A percentile compares a stretch with the other conserved stretches of the same genome.
Conservation (phyloP, 2,113 vertebrate species). For the Caranx ignobilis region DNA sequence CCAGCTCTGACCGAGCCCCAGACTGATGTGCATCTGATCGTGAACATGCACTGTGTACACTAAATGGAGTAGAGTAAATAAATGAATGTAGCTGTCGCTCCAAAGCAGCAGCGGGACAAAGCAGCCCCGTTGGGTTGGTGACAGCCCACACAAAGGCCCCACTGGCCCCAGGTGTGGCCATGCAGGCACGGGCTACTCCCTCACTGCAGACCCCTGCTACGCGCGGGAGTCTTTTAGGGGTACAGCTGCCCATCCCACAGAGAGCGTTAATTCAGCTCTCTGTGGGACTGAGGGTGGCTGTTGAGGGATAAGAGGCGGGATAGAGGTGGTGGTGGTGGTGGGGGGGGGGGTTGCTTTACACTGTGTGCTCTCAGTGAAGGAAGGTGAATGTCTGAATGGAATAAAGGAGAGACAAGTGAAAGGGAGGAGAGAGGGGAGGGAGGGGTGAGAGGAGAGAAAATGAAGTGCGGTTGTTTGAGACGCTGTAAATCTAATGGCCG, state of each 20-base stretch:
- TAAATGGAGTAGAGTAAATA: constrained; percentile 55
- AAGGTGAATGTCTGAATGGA: constrained; percentile 58
- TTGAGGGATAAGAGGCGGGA: neutral
- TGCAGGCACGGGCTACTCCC: constrained; percentile 8
- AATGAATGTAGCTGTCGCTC: constrained; percentile 54
- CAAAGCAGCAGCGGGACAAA: constrained; percentile 17
- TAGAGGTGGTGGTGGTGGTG: neutral
- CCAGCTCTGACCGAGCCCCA: constrained; percentile 6
- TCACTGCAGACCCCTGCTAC: constrained; percentile 27
- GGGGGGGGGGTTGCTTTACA: constrained; percentile 33
- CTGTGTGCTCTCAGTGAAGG: constrained; percentile 33
- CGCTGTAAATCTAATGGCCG: constrained; percentile 50
- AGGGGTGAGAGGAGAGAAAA: neutral
- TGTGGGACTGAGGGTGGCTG: constrained; percentile 28
- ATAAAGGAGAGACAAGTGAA: constrained; percentile 64
- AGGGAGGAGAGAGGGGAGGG: constrained; percentile 33
- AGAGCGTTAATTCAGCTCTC: constrained; percentile 66
- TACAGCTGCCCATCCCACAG: constrained; percentile 43
- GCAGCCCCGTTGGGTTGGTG: constrained; percentile 51
- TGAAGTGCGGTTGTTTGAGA: constrained; percentile 41
- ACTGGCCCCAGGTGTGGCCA: constrained; percentile 22
- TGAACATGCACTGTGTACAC: constrained; percentile 17
- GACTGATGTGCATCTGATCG: constrained; percentile 31
- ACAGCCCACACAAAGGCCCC: constrained; percentile 51
- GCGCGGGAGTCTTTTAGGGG: constrained; percentile 16